phyloP scores from a whole-genome alignment of 1,140 invertebrate species.

The Penaeus chinensis region DNA sequence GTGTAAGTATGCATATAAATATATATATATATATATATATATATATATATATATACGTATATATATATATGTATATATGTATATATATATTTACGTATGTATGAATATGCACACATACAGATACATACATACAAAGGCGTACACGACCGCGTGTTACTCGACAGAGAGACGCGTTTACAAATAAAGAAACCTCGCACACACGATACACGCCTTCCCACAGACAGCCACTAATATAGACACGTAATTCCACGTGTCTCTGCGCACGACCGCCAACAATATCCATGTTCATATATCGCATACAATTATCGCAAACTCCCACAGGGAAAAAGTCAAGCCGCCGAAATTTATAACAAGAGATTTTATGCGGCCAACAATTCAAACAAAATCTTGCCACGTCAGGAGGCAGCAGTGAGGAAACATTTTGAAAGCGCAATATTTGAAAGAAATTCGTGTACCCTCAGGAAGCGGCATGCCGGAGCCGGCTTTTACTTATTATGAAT shows the following conservation, averaged over 20 bases:
- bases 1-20: not conserved
- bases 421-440: too few species aligned
- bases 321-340: too few species aligned
- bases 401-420: too few species aligned
- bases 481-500: too few species aligned
- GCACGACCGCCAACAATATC: not conserved
- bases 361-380: too few species aligned
- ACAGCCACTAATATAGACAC: not conserved
- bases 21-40: conserved; percentile 20
- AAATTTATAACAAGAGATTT: too few species aligned
- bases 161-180: not conserved
- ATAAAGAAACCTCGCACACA: not conserved
- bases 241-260: not conserved
- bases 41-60: not conserved
- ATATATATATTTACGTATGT: conserved; percentile 3
- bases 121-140: not conserved
- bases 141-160: not conserved
- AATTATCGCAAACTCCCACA: not conserved
- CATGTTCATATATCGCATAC: conserved; percentile 6
- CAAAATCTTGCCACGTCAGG: too few species aligned
- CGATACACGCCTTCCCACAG: not conserved
- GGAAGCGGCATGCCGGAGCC: too few species aligned
- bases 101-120: conserved; percentile 4
- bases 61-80: not conserved
- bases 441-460: too few species aligned